Evolutionary conservation across 64 coral and sea anemone genomes (phyloP).

Genomic region (Dendronephthya gigantea): DNA sequence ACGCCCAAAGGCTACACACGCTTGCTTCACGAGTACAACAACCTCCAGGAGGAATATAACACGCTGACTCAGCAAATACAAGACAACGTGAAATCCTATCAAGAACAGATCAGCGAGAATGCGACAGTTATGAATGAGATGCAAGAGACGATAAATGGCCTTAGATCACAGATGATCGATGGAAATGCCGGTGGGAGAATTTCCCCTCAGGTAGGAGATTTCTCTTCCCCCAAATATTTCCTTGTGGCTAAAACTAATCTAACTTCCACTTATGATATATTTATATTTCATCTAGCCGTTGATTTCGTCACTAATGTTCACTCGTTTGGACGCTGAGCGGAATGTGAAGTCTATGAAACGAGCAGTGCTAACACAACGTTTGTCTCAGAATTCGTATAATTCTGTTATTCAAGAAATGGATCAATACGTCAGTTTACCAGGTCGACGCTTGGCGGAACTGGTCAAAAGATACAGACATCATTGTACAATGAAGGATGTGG

Average conservation of each 20-base stretch:
- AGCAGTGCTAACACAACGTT: not conserved
- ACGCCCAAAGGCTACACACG: not conserved
- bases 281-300: not conserved
- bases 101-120: not conserved
- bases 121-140: not conserved
- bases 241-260: too few species aligned
- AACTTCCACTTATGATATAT: too few species aligned
- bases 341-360: not conserved
- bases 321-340: not conserved
- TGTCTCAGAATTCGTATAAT: not conserved
- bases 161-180: not conserved
- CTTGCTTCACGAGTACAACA: slow-evolving; percentile 6
- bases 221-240: not conserved
- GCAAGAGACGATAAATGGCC: slow-evolving; percentile 1
- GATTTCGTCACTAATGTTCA: not conserved
- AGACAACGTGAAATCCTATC: not conserved
- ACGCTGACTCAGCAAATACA: not conserved
- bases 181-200: not conserved
- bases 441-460: not conserved
- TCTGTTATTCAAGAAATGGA: not conserved
- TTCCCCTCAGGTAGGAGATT: not conserved
- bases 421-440: not conserved
- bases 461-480: not conserved
- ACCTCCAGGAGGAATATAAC: not conserved
- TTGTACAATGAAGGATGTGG: not conserved